Evolutionary conservation across 1,140 invertebrate genomes (phyloP).

Genomic region (Drosophila simulans): DNA sequence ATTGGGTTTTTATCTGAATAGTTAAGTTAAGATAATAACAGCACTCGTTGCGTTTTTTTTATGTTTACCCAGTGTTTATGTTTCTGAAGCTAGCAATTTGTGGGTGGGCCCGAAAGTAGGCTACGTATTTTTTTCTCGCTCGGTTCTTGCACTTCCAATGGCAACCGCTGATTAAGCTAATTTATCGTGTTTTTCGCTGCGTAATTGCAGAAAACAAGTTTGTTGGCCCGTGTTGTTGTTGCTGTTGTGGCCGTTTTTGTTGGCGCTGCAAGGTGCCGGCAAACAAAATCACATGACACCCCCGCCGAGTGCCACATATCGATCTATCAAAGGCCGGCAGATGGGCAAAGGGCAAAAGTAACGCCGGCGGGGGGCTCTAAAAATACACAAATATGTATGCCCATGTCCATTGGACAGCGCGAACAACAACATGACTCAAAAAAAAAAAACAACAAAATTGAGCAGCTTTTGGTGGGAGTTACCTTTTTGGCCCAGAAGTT

Average conservation of each 20-base stretch:
- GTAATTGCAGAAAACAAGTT: slow-evolving; percentile 44
- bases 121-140: slow-evolving; percentile 14
- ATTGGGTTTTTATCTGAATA: too few species aligned
- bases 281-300: slow-evolving; percentile 48
- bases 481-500: neutral
- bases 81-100: slow-evolving; percentile 16
- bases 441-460: neutral
- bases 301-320: slow-evolving; percentile 37
- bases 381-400: slow-evolving; percentile 52
- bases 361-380: slow-evolving; percentile 51
- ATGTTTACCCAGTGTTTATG: neutral
- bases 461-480: neutral
- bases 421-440: slow-evolving; percentile 28
- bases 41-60: too few species aligned
- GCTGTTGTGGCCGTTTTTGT: slow-evolving; percentile 7
- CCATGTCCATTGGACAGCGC: slow-evolving; percentile 33
- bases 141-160: neutral
- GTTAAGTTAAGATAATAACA: neutral
- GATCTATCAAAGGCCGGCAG: slow-evolving; percentile 51
- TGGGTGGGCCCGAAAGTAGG: slow-evolving; percentile 56
- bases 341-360: slow-evolving; percentile 16
- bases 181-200: slow-evolving; percentile 40
- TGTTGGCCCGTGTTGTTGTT: slow-evolving; percentile 15
- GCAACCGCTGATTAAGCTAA: slow-evolving; percentile 34
- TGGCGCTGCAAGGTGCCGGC: slow-evolving; percentile 18